Evolutionary conservation across 2,888 invertebrate species (phyloP).

Genomic region (Onthophagus sagittarius): DNA sequence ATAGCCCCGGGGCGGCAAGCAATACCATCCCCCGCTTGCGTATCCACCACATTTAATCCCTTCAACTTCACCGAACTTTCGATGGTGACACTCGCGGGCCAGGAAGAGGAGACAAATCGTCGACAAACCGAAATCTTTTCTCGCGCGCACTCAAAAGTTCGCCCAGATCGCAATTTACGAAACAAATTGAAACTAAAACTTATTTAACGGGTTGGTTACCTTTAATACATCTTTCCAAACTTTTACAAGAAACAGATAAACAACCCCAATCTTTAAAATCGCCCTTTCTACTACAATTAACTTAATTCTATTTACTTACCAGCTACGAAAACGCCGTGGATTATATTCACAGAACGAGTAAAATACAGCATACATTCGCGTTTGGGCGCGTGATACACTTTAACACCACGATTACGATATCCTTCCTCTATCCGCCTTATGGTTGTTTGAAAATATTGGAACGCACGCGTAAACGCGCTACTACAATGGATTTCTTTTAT

Average conservation of each 20-base stretch:
- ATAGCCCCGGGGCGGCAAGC: neutral
- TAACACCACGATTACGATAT: no score
- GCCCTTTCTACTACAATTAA: neutral
- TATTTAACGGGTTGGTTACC: slow-evolving; percentile 8
- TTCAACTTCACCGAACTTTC: neutral
- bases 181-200: slow-evolving; percentile 13
- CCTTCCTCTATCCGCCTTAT: no score
- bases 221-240: neutral
- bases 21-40: neutral
- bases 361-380: no score
- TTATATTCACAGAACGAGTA: no score
- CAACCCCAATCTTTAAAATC: neutral
- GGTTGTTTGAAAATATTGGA: no score
- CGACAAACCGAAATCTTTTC: neutral
- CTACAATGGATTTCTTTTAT: no score
- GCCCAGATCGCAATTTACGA: slow-evolving; percentile 2
- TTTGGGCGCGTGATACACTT: no score
- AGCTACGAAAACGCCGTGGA: no score
- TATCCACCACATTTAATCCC: neutral
- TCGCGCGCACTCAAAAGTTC: neutral
- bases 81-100: neutral
- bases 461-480: no score
- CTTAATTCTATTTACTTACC: no score
- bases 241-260: neutral
- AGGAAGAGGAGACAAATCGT: neutral